Evolutionary conservation across 1,140 invertebrate species (phyloP), one percentile per base, ranked within the genome.

Genomic region (Zaprionus africanus): DNA sequence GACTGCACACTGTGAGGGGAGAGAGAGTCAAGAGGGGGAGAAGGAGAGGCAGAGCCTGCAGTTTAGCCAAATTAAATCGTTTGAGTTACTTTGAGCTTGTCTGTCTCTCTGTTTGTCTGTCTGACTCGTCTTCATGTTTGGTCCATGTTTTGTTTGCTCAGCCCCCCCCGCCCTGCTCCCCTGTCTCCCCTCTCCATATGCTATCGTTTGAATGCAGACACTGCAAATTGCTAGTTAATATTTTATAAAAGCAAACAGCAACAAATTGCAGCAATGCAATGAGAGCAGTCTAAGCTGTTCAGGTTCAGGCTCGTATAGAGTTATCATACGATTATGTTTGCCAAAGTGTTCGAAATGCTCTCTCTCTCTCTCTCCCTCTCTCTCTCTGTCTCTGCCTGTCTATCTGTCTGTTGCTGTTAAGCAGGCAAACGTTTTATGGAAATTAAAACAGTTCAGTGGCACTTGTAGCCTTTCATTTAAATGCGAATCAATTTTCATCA

Each of bases 221-320:
- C 81, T 88, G 84, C 81, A 87, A 83, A 88, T 88, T 87, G 84
- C 81, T 46, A 84, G 84, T 87, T 87, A 87, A 87, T 87, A 87
- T 88, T 87, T 87, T 87, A 87, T 87, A 70, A 84, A 88, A 74
- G 82, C 81, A 88, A 88, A 88, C 85, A 87, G 81, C 74, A 83
- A 87, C 84, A 87, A 87, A 87, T 88, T 88, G 83, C 88, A 34
- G 83, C 76, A 82, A 69, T 69, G 78, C 81, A 77, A 84, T 76
- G 67, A 53, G 59, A 59, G 36, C 49, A 38, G 54, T 34, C 12
- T 51, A 59, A 68, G 58, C 56, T 60, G 43, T 26, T 60, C 19
- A 38, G 61, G 17, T 60, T 34, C 28, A 49, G 71, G n/a, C 59
- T 54, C 24, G 22, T 9, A 22, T 13, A 26, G 38, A 13, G 46